Evolutionary conservation across 2,888 invertebrate species (phyloP), one percentile per base, ranked within the genome.

Genomic region (Zygaena filipendulae): DNA sequence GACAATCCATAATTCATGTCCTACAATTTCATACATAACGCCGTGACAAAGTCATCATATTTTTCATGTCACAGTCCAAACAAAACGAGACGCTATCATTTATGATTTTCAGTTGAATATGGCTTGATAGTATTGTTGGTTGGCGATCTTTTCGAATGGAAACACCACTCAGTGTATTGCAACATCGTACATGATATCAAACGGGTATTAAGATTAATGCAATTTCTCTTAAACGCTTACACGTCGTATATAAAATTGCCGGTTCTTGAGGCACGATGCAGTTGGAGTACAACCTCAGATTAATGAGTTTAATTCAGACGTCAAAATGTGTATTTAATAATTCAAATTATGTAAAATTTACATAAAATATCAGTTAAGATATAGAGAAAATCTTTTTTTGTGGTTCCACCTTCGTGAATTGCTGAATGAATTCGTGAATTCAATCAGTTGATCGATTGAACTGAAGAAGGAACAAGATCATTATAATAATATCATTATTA

Each of bases 1-100:
- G 79, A 77, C 77, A 79, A 79, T 79, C 75, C 75, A 79, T 79
- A 77, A 79, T 79, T 79, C 77, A 79, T 79, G 79, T 75, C 72
- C 63, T 63, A 77, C 77, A 79, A 75, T 79, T 77, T 77, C 72
- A 79, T 79, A 77, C 67, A 59, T 63, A 61, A 62, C 53, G 43
- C 52, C 51, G 42, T 44, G 43, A 42, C 39, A 36, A 36, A 47
- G 53, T 45, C 42, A 51, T 45, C 52, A 46, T 59, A 66, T 56
- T 45, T 52, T 49, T 39, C 39, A 32, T 39, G 28, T 29, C 27
- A 36, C 33, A 39, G 41, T 46, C 44, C 56, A 52, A 39, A 35
- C 54, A 47, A 69, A 58, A 55, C 45, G 36, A 52, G 38, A 49
- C 70, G 58, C 56, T 69, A 62, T 53, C 35, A 32, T 35, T 37